Evolutionary conservation across 2,888 invertebrate species (phyloP).

Genomic region (Ichneumoninae sp.): DNA sequence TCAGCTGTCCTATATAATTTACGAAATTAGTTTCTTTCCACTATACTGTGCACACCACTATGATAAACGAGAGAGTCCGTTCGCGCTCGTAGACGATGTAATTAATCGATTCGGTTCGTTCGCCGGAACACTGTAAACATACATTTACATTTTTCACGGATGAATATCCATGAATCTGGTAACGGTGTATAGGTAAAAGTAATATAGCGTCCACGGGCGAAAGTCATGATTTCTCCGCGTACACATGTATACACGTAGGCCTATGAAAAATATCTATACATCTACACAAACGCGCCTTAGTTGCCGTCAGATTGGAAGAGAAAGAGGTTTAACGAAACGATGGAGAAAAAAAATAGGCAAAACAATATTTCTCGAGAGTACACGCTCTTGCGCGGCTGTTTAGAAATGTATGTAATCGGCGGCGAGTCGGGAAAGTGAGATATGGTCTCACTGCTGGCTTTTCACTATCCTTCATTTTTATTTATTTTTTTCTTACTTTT

Average conservation of each 20-base stretch:
- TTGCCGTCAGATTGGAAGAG: slow-evolving; percentile 44
- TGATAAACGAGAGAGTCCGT: slow-evolving; percentile 20
- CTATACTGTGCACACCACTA: background rate
- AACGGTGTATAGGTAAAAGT: slow-evolving; percentile 36
- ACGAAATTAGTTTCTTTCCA: background rate
- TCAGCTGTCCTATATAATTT: background rate
- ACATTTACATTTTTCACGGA: background rate
- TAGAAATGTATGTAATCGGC: slow-evolving; percentile 41
- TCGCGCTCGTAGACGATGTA: slow-evolving; percentile 21
- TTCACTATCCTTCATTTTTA: slow-evolving; percentile 40
- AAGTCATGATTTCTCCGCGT: slow-evolving; percentile 63
- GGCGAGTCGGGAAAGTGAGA: slow-evolving; percentile 63
- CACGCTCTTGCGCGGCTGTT: slow-evolving; percentile 27
- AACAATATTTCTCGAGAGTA: slow-evolving; percentile 54
- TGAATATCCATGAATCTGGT: slow-evolving; percentile 16
- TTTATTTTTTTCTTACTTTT: background rate
- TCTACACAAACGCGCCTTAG: slow-evolving; percentile 41
- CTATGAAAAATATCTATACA: slow-evolving; percentile 22
- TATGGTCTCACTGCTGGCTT: slow-evolving; percentile 46
- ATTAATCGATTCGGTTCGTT: slow-evolving; percentile 54
- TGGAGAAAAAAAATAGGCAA: slow-evolving; percentile 37
- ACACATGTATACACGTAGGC: slow-evolving; percentile 15
- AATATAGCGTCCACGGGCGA: slow-evolving; percentile 44
- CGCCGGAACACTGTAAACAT: background rate
- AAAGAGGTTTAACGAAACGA: slow-evolving; percentile 23